Conservation (phyloP, 2,797 vertebrate genomes). For the Carduelis carduelis region DNA sequence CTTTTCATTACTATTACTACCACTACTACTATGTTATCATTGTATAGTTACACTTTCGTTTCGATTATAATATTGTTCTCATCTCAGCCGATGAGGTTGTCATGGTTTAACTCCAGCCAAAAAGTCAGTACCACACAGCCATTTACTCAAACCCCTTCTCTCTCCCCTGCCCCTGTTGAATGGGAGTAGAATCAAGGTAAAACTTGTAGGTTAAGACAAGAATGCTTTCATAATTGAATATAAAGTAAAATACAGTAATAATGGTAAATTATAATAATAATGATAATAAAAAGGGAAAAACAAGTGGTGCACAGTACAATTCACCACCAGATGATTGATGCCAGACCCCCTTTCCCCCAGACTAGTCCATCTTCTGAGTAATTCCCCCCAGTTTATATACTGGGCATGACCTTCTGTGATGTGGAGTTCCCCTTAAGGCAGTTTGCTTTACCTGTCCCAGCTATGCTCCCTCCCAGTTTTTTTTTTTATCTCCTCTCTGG, state of each 20-base stretch:
- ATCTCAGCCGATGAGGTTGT: background rate
- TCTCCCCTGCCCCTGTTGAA: no score
- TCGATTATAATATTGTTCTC: background rate
- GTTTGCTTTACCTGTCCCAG: background rate
- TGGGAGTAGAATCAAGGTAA: background rate
- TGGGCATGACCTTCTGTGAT: background rate
- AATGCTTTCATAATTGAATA: background rate
- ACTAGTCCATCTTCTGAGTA: background rate
- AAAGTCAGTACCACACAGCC: background rate
- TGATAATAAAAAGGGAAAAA: background rate
- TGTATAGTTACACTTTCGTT: background rate
- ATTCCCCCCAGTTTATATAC: background rate
- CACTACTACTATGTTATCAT: background rate
- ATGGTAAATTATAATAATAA: background rate
- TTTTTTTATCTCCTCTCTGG: background rate
- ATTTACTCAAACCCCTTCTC: rapidly evolving
- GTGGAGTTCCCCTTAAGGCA: background rate
- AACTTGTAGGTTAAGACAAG: background rate
- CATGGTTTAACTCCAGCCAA: background rate
- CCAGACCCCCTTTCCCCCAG: background rate
- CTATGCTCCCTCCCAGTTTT: background rate
- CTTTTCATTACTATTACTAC: background rate
- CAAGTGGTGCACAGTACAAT: background rate
- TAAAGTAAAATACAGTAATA: background rate
- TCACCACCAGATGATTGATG: background rate